Evolutionary conservation across 2,888 invertebrate species (phyloP).

Genomic region (Euclidia mi): DNA sequence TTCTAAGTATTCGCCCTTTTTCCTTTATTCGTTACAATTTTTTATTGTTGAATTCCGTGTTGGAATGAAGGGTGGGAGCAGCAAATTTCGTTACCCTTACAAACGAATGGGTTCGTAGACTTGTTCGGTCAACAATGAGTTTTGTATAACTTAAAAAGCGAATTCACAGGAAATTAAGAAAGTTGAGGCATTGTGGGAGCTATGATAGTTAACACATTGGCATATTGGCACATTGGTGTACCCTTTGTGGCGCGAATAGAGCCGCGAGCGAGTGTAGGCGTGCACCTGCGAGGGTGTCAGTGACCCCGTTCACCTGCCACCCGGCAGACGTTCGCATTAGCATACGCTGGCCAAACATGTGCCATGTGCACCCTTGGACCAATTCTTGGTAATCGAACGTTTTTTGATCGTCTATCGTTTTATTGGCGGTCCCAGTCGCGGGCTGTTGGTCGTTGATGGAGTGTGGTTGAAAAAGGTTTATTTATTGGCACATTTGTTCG

Average conservation of each 20-base stretch:
- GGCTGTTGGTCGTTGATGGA: background rate
- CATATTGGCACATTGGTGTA: conserved; percentile 24
- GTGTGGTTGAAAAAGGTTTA: background rate
- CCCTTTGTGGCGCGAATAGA: conserved; percentile 53
- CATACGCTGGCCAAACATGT: conserved; percentile 66
- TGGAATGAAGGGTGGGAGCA: background rate
- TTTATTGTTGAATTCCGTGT: background rate
- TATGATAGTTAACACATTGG: conserved; percentile 33
- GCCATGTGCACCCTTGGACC: conserved; percentile 53
- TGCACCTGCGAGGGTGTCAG: conserved; percentile 78
- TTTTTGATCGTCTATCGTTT: conserved; percentile 18
- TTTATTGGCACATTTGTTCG: too few species aligned
- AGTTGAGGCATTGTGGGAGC: conserved; percentile 56
- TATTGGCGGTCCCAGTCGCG: conserved; percentile 9
- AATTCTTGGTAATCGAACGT: conserved; percentile 20
- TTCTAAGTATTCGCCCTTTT: conserved; percentile 10
- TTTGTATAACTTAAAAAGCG: conserved; percentile 28
- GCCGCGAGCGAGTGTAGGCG: conserved; percentile 51
- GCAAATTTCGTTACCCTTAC: background rate
- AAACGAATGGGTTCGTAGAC: conserved; percentile 15
- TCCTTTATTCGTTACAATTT: too few species aligned
- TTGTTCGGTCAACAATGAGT: background rate
- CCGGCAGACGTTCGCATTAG: conserved; percentile 69
- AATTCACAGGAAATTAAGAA: conserved; percentile 64
- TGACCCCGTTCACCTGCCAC: conserved; percentile 85